Base-by-base conservation (phyloP, 2,797 vertebrate species). In the Acanthiza pusilla region DNA sequence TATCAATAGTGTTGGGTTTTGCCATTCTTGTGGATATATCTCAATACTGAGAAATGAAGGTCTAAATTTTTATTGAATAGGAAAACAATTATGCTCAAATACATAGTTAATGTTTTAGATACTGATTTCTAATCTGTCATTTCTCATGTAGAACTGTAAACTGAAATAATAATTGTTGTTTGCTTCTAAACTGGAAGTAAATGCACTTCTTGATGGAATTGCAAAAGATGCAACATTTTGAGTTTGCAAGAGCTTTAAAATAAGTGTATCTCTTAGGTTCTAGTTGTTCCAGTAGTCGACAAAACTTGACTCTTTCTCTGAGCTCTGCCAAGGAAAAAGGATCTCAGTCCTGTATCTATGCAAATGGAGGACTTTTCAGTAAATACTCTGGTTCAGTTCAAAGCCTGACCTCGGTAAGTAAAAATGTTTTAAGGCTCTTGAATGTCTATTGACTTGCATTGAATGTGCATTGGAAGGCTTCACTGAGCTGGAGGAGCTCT, bases 371-470 rank as follows among this genome's bases (percentile, higher is more conserved):
- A 87, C 98, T 98, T 89, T 98, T 98, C 98, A 98, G 98, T 95
- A 99, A 98, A 94, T 98, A 98, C 75, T 99, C 99, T 0, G 98
- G 98, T 53, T 99, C 99, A 9, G 97, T 98, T 66, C 98, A 99
- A 90, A 99, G 99, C 90, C 97, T 99, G 96, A 97, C 97, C 54
- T 99, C 99, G 11, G 99, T 99, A 97, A 98, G 98, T 96, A 57
- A n/a, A 54, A 53, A 11, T 26, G 13, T 45, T 67, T 80, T 80
- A 51, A 67, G 26, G 16, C 16, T 89, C 23, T 89, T 54, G 26
- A 48, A 3, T 74, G 4, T 79, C 45, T 71, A 18, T 71, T 75
- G 36, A 22, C 7, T 55, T 85, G 62, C 2, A 3, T 10, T 74
- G 72, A 6, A 29, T n/a, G 3, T 29, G 26, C 13, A 63, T 16